Conservation (phyloP, 1,140 invertebrate genomes). For the Lepidotrigona ventralis region DNA sequence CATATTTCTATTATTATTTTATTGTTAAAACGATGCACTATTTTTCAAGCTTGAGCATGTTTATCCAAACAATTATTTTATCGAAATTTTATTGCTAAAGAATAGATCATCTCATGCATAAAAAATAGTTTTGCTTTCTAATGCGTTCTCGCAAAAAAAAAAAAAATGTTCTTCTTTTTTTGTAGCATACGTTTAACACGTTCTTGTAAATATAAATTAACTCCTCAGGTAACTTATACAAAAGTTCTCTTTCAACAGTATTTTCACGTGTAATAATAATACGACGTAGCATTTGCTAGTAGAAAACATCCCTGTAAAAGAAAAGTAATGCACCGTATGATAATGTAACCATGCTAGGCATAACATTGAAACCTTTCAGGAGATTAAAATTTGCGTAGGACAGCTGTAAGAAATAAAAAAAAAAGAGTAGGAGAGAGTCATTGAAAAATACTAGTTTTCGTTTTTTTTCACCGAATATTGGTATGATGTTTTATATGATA, state of each 20-base stretch:
- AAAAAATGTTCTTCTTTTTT: constrained; percentile 50
- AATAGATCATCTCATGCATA: background rate
- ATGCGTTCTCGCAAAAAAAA: constrained; percentile 9
- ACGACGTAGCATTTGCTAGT: background rate
- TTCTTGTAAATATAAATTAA: constrained; percentile 48
- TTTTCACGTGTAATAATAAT: background rate
- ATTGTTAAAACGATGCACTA: too few relatives aligned
- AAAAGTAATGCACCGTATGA: too few relatives aligned
- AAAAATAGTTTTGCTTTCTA: background rate
- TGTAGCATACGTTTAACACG: constrained; percentile 46
- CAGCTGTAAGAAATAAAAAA: background rate
- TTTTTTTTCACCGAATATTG: too few relatives aligned
- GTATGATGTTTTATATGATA: too few relatives aligned
- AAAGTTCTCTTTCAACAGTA: background rate
- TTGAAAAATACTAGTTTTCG: too few relatives aligned
- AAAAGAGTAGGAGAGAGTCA: too few relatives aligned
- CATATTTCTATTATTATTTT: too few relatives aligned
- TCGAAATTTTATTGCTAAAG: too few relatives aligned
- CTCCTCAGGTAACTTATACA: constrained; percentile 36
- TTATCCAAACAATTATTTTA: too few relatives aligned
- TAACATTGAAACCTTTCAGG: background rate
- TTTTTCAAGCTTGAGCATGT: too few relatives aligned
- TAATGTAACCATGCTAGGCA: too few relatives aligned
- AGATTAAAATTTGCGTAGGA: background rate
- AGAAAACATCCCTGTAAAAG: background rate